Base-by-base conservation (phyloP, 2,797 vertebrate genomes). In the Alca torda region DNA sequence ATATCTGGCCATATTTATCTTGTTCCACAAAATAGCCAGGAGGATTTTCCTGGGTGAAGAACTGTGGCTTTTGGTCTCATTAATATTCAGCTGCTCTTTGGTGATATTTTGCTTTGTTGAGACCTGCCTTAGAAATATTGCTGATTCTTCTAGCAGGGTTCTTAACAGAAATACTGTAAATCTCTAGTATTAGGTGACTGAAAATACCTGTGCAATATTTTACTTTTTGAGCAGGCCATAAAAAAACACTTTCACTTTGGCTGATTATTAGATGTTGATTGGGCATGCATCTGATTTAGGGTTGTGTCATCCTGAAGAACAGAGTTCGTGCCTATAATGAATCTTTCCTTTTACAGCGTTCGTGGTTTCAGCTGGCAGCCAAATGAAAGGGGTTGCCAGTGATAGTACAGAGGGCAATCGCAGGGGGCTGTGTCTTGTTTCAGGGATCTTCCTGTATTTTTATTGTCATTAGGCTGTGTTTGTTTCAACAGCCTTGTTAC, bases 81-180 rank as follows among this genome's bases (percentile, higher is more conserved):
- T 72, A 75, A 75, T 78, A 84, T 83, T 91, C 75, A 76, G 25
- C 84, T 92, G 81, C 70, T 92, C 64, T 88, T 93, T 56, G 45
- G n/a, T 95, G 87, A 78, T 84, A 88, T 64, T 94, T 94, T 90
- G 35, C 59, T 77, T 96, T 16, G 5, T 33, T 69, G 67, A 95
- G 60, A 64, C 48, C 41, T 64, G 61, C 43, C 56, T 92, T 87
- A 6, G 26, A 82, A 77, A n/a, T 48, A 41, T 46, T 75, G 54
- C 83, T 51, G 69, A 24, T n/a, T 53, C 16, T 81, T 41, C 57
- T 91, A 5, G 67, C 24, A 23, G 28, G 33, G 18, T 35, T 24
- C 1, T 0, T 23, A 54, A 53, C 45, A 7, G 20, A 60, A 90
- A 64, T 41, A 5, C 53, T 70, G 31, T 85, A 80, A 87, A 64